phyloP scores from a whole-genome alignment of 1,140 invertebrate species.

The Halictus rubicundus region DNA sequence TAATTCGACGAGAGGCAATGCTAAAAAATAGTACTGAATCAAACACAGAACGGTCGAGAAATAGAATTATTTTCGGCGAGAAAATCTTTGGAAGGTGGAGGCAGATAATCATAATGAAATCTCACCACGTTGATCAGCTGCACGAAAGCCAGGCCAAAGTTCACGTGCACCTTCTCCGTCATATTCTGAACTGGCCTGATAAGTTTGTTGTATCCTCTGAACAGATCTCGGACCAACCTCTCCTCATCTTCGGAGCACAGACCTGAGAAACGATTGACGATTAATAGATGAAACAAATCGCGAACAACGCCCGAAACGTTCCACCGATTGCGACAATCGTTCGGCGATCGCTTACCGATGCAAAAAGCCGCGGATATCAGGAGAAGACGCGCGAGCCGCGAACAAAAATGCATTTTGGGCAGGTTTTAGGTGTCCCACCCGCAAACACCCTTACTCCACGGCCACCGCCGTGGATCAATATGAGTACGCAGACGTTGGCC shows the following conservation, averaged over 20 bases:
- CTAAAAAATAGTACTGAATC: neutral
- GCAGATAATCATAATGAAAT: neutral
- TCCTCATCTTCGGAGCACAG: constrained; percentile 96
- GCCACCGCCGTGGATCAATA: constrained; percentile 60
- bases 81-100: neutral
- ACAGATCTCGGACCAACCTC: constrained; percentile 96
- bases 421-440: constrained; percentile 60
- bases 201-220: constrained; percentile 99
- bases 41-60: neutral
- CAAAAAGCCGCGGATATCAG: constrained; percentile 73
- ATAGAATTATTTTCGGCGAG: neutral
- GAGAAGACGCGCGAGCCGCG: constrained; percentile 69
- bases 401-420: constrained; percentile 74
- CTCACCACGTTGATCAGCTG: constrained; percentile 99
- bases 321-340: neutral
- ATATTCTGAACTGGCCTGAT: constrained; percentile 99
- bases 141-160: constrained; percentile 98
- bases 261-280: constrained; percentile 77
- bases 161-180: constrained; percentile 97
- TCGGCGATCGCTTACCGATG: constrained; percentile 64
- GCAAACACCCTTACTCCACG: constrained; percentile 46
- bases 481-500: constrained; percentile 57
- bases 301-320: neutral
- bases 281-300: constrained; percentile 11
- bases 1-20: neutral